Evolutionary conservation across 2,888 invertebrate genomes (phyloP), one percentile per base, ranked within the genome.

Genomic region (Hirtodrosophila duncani): DNA sequence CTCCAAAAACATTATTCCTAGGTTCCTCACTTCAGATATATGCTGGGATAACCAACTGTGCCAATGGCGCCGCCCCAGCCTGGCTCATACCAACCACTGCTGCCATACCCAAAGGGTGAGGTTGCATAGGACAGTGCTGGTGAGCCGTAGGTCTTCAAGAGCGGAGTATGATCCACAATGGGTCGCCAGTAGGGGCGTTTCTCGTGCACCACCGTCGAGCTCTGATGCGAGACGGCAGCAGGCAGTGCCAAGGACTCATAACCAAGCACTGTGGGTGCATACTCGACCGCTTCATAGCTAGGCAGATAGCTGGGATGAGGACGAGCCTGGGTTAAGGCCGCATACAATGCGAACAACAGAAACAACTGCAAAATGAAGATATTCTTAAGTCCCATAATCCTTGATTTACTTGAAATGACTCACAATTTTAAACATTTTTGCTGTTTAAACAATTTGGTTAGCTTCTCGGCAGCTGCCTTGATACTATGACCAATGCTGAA

Each of bases 161-260:
- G 51, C 0, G 85, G 84, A 2, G 80, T 5, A 18, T 67, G 46
- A 3, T 77, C 72, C 6, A 84, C 38, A 24, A 85, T 83, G 13
- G 84, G 84, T 3, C 84, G 69, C 50, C 83, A 63, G 23, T 84
- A 85, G 9, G 85, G 85, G 36, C 86, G 82, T 49, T 84, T 85
- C 63, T 85, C 85, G 37, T 85, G 85, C 9, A 85, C 83, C 57
- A 85, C 84, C 8, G 85, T 85, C 29, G 85, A 85, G 46, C 85
- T 85, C 56, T 85, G 85, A 50, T 85, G 85, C 6, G 85, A 85
- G 3, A 85, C 66, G 1, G 85, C 85, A 0, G 85, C 75, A 4
- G 85, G 85, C 42, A 82, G 11, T 0, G 71, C 65, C 14, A 72
- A 52, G 0, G 79, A 48, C 9, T 82, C 72, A 17, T 85, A 85